Evolutionary conservation across 2,888 invertebrate species (phyloP).

Genomic region (Synanthedon vespiformis): DNA sequence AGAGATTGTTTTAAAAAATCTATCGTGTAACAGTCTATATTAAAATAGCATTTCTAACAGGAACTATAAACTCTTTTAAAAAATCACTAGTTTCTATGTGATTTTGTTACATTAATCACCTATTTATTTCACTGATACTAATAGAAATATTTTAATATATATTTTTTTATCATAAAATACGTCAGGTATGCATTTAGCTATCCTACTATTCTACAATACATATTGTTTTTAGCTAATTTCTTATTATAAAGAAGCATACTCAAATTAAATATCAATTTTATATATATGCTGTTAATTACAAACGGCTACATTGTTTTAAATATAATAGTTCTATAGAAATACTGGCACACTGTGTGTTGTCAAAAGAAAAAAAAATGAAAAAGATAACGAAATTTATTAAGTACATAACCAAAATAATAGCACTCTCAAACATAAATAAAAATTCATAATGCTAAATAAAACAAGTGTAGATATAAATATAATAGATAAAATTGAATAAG

Average conservation of each 20-base stretch:
- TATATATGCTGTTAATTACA: constrained; percentile 35
- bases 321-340: constrained; percentile 44
- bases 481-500: constrained; percentile 35
- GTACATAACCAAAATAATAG: constrained; percentile 49
- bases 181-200: background rate
- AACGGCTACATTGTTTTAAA: constrained; percentile 41
- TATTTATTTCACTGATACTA: background rate
- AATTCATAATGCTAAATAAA: constrained; percentile 46
- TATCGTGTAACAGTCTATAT: constrained; percentile 11
- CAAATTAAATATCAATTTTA: constrained; percentile 52
- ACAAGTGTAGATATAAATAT: constrained; percentile 24
- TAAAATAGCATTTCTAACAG: too few species aligned
- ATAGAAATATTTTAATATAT: background rate
- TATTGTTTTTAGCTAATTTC: constrained; percentile 47
- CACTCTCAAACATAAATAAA: constrained; percentile 47
- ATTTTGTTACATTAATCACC: background rate
- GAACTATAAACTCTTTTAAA: background rate
- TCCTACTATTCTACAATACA: constrained; percentile 30
- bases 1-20: constrained; percentile 19
- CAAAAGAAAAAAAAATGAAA: constrained; percentile 20
- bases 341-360: constrained; percentile 63
- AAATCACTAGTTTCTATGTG: constrained; percentile 41
- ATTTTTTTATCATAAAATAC: background rate
- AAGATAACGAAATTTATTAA: constrained; percentile 27
- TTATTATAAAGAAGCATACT: constrained; percentile 55